Evolutionary conservation across 2,797 vertebrate species (phyloP).

Genomic region (Acrossocheilus wenchowensis): DNA sequence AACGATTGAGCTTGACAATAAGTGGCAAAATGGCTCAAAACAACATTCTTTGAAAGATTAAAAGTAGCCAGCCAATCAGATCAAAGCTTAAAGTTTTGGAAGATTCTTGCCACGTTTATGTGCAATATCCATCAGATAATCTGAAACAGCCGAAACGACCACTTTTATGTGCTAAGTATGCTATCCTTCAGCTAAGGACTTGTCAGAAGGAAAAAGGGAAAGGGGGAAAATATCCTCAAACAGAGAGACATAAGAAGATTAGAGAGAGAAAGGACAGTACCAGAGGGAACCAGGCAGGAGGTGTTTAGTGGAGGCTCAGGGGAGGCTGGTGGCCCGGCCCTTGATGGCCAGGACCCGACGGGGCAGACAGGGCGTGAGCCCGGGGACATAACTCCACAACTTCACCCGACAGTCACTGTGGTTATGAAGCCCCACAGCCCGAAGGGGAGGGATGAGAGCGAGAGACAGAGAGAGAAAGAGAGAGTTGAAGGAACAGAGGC

Average conservation of each 20-base stretch:
- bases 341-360: constrained; percentile 98
- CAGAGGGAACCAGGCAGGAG: constrained; percentile 68
- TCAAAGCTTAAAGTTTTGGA: background rate
- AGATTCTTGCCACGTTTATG: background rate
- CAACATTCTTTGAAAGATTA: background rate
- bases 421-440: constrained; percentile 27
- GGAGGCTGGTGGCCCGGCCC: constrained; percentile 96
- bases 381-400: constrained; percentile 98
- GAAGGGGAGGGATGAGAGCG: constrained; percentile 23
- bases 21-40: background rate
- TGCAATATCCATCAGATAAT: background rate
- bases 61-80: background rate
- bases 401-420: constrained; percentile 98
- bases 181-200: background rate
- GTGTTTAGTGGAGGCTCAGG: constrained; percentile 81
- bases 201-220: background rate
- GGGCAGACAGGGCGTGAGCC: constrained; percentile 97
- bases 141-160: background rate
- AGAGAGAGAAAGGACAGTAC: constrained; percentile 70
- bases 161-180: background rate
- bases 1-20: background rate
- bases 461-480: constrained; percentile 32
- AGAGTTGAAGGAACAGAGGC: constrained; percentile 16
- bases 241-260: constrained; percentile 17
- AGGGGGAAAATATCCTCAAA: background rate